These are phyloP conservation scores for Epicampocera succincta DNA, from an alignment of 2,888 invertebrate genomes.

Conservation along the genomic window DNA sequence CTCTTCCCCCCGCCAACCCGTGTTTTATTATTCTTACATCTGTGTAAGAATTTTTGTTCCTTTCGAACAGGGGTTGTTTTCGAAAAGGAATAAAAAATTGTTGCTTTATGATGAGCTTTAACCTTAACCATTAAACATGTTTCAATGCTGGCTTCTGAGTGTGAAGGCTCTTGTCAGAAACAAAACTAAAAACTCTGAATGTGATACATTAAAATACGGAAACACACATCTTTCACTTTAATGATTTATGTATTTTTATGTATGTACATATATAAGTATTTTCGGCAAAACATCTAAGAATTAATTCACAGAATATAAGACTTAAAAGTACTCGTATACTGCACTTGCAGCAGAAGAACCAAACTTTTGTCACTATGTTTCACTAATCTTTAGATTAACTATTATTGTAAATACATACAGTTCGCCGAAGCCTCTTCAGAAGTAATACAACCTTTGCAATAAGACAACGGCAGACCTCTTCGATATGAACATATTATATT, in stretches of 20 bases:
- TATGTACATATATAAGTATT: no score
- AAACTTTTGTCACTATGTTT: no score
- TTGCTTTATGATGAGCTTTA: conserved; percentile 46
- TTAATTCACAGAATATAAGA: no score
- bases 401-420: no score
- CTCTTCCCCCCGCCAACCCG: conserved; percentile 17
- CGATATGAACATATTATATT: no score
- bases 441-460: no score
- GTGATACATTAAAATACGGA: conserved; percentile 20
- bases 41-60: conserved; percentile 28
- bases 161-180: not conserved
- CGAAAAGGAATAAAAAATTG: conserved; percentile 7
- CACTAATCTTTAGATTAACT: no score
- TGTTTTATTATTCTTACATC: conserved; percentile 16
- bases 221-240: not conserved
- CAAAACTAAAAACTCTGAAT: conserved; percentile 29
- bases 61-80: conserved; percentile 45
- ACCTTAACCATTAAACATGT: conserved; percentile 40
- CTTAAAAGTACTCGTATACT: no score
- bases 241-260: not conserved
- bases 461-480: no score
- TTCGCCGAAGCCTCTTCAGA: no score
- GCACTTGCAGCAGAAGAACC: no score
- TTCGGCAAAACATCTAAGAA: no score
- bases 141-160: not conserved